Evolutionary conservation across 2,888 invertebrate genomes (phyloP).

Genomic region (Yponomeuta sedellus): DNA sequence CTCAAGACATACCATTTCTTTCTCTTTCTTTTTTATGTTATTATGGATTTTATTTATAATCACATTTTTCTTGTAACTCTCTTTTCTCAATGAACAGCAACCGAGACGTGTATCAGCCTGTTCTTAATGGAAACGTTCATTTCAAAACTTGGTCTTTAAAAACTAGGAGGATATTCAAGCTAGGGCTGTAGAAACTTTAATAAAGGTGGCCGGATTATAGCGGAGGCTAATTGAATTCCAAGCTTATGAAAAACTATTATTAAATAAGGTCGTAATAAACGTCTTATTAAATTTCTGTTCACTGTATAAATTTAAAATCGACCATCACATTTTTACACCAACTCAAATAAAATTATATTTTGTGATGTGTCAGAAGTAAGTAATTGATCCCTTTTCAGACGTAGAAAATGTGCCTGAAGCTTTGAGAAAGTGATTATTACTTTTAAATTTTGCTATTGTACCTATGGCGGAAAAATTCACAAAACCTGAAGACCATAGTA

Average conservation of each 20-base stretch:
- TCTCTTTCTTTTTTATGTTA: too few species aligned
- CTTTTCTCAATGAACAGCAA: neutral
- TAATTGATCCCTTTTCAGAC: too few species aligned
- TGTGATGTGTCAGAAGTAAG: too few species aligned
- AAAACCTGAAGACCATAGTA: too few species aligned
- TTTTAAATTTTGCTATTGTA: too few species aligned
- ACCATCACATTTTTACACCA: too few species aligned
- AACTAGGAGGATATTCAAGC: neutral
- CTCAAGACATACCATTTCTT: too few species aligned
- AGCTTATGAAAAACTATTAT: neutral
- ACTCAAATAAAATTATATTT: too few species aligned
- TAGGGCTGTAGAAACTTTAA: neutral
- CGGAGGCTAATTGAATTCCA: neutral
- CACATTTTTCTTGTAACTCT: neutral
- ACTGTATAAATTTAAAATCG: neutral
- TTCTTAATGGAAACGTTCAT: neutral
- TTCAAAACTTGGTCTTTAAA: neutral
- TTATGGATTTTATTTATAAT: neutral
- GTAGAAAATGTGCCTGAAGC: too few species aligned
- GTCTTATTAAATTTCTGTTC: neutral
- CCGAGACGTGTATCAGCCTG: neutral
- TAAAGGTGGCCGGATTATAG: neutral
- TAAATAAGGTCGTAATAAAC: neutral
- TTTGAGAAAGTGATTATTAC: too few species aligned
- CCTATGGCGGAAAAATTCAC: too few species aligned